Conservation (phyloP, 2,797 vertebrate species). For the Rhynchonycteris naso region DNA sequence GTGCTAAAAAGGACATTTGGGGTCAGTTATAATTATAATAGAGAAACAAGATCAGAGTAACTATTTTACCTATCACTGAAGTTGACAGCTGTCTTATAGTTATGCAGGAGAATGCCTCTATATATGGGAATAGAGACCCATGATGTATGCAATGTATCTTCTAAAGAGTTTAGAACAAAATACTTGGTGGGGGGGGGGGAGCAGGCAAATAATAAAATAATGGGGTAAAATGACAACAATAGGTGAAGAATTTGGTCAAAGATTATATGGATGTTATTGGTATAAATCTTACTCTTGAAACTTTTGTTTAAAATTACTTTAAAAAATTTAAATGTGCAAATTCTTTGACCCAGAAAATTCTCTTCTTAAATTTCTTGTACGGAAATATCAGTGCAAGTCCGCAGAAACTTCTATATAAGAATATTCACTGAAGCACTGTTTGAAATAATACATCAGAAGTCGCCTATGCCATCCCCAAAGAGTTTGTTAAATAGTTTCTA, state of each 20-base stretch:
- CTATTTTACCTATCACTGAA: background rate
- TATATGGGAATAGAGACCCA: background rate
- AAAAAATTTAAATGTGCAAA: background rate
- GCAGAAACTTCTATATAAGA: background rate
- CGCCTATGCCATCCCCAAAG: background rate
- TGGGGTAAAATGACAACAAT: background rate
- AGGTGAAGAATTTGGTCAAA: slow-evolving; percentile 18
- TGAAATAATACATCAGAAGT: slow-evolving; percentile 28
- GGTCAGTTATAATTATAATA: slow-evolving; percentile 39
- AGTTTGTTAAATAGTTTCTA: background rate
- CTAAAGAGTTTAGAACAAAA: background rate
- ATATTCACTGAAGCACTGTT: background rate
- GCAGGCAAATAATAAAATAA: slow-evolving; percentile 31
- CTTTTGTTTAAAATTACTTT: background rate
- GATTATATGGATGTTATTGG: background rate
- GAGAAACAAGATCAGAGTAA: background rate
- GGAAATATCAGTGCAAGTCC: background rate
- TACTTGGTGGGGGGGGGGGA: background rate
- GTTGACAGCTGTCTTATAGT: background rate
- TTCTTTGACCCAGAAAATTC: background rate
- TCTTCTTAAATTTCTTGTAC: background rate
- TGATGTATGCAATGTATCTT: background rate
- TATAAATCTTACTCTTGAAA: background rate
- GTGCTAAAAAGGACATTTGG: background rate
- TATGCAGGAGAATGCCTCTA: background rate